Percentiles rank a stretch among this genome's conserved stretches.
Evolutionary conservation across 2,888 invertebrate species (phyloP).

Genomic region (Sphaerophoria taeniata): DNA sequence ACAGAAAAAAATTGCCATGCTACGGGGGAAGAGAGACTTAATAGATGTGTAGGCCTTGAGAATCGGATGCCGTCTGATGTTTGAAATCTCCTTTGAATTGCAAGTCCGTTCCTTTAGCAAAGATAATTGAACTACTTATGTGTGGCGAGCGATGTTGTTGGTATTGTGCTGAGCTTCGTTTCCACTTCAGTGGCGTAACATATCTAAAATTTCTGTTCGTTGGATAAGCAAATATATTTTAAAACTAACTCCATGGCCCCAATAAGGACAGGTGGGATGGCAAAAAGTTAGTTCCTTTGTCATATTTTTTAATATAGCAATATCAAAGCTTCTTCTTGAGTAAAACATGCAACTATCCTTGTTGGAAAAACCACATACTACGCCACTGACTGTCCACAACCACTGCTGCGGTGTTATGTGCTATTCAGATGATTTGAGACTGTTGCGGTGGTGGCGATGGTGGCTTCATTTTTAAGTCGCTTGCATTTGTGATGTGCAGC

Average conservation of each 20-base stretch:
- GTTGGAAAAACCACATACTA: too few relatives aligned
- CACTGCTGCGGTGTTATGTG: neutral
- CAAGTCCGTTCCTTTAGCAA: conserved; percentile 64
- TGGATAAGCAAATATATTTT: too few relatives aligned
- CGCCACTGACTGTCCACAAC: too few relatives aligned
- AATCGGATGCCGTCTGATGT: conserved; percentile 60
- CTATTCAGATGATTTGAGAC: neutral
- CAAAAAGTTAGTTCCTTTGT: too few relatives aligned
- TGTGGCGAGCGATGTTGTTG: conserved; percentile 38
- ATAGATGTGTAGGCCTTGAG: conserved; percentile 62
- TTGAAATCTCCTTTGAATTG: conserved; percentile 70
- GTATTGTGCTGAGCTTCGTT: conserved; percentile 25
- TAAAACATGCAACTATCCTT: too few relatives aligned
- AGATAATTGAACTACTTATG: conserved; percentile 74
- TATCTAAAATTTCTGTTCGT: too few relatives aligned
- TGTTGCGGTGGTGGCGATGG: conserved; percentile 28
- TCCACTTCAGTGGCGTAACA: neutral
- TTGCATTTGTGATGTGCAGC: conserved; percentile 60
- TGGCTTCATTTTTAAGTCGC: conserved; percentile 55
- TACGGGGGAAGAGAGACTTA: conserved; percentile 63
- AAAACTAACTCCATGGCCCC: too few relatives aligned
- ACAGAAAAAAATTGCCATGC: conserved; percentile 44
- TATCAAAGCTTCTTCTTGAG: too few relatives aligned
- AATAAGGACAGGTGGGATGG: too few relatives aligned
- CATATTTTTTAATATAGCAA: too few relatives aligned